A percentile compares a stretch with the other conserved stretches of the same genome.
phyloP scores from a whole-genome alignment of 2,888 invertebrate species.

The Lypha dubia region DNA sequence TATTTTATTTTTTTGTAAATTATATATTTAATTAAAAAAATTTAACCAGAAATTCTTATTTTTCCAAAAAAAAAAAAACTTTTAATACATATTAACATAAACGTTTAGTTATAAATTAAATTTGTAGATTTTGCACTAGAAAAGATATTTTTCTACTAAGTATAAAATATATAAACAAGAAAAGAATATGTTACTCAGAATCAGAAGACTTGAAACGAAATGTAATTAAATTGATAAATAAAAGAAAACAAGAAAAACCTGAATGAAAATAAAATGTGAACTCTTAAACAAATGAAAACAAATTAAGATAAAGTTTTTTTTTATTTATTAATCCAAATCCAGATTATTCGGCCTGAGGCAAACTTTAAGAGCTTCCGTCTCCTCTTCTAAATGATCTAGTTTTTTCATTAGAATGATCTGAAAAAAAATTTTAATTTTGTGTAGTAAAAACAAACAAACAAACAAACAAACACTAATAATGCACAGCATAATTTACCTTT shows the following conservation, averaged over 20 bases:
- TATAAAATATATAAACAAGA: constrained; percentile 32
- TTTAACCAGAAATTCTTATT: constrained; percentile 37
- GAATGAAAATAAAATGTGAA: constrained; percentile 61
- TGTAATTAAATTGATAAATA: constrained; percentile 45
- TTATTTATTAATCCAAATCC: background rate
- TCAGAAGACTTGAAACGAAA: constrained; percentile 67
- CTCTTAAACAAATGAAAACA: constrained; percentile 9
- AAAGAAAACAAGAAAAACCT: constrained; percentile 40
- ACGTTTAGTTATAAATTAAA: constrained; percentile 42
- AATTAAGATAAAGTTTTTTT: constrained; percentile 1
- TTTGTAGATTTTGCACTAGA: constrained; percentile 56
- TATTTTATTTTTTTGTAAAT: constrained; percentile 57
- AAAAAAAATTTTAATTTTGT: constrained; percentile 72
- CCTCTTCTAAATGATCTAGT: constrained; percentile 93
- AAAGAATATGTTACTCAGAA: constrained; percentile 51
- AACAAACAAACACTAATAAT: too few species aligned
- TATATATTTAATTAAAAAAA: constrained; percentile 50
- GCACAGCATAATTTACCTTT: too few species aligned
- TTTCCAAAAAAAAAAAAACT: constrained; percentile 23
- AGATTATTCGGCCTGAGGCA: constrained; percentile 75
- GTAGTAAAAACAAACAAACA: too few species aligned
- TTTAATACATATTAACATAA: constrained; percentile 44
- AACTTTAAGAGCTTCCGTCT: constrained; percentile 86
- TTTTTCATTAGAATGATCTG: constrained; percentile 92
- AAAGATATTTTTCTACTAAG: constrained; percentile 37